Percentiles rank a stretch among this genome's conserved stretches.
phyloP scores from a whole-genome alignment of 1,140 invertebrate species.

The Centruroides sculpturatus region DNA sequence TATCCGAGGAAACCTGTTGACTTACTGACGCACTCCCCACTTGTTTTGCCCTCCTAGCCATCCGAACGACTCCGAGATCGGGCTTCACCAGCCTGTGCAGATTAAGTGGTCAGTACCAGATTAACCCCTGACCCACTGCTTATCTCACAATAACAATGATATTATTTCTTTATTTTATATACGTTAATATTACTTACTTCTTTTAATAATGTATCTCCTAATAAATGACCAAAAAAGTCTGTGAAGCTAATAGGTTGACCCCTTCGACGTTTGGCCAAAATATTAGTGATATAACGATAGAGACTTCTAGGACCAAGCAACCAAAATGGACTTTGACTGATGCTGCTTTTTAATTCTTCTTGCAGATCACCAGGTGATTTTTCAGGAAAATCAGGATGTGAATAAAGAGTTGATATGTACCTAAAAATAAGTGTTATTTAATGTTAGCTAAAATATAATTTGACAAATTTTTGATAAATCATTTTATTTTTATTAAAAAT shows the following conservation, averaged over 20 bases:
- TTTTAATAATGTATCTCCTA: constrained; percentile 33
- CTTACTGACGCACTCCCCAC: too few relatives aligned
- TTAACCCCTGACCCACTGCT: too few relatives aligned
- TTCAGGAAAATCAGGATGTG: constrained; percentile 15
- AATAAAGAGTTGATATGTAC: constrained; percentile 27
- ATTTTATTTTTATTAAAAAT: too few relatives aligned
- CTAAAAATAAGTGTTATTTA: constrained; percentile 15
- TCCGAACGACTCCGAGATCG: too few relatives aligned
- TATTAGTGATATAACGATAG: constrained; percentile 27
- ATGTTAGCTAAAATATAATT: too few relatives aligned
- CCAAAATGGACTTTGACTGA: constrained; percentile 28
- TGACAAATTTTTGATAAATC: too few relatives aligned
- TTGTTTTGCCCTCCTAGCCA: too few relatives aligned
- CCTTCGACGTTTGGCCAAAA: constrained; percentile 27
- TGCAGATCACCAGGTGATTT: constrained; percentile 25
- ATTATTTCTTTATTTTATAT: too few relatives aligned
- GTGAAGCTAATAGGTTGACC: constrained; percentile 37
- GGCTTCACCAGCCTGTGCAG: too few relatives aligned
- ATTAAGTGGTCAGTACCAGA: too few relatives aligned
- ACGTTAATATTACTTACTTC: constrained; percentile 22
- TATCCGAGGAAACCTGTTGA: too few relatives aligned
- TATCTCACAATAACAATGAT: too few relatives aligned
- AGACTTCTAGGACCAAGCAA: constrained; percentile 25
- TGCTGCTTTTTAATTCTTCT: constrained; percentile 29
- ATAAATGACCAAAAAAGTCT: constrained; percentile 35